Conservation (phyloP, 1,140 invertebrate species). For the Megathymus violae region DNA sequence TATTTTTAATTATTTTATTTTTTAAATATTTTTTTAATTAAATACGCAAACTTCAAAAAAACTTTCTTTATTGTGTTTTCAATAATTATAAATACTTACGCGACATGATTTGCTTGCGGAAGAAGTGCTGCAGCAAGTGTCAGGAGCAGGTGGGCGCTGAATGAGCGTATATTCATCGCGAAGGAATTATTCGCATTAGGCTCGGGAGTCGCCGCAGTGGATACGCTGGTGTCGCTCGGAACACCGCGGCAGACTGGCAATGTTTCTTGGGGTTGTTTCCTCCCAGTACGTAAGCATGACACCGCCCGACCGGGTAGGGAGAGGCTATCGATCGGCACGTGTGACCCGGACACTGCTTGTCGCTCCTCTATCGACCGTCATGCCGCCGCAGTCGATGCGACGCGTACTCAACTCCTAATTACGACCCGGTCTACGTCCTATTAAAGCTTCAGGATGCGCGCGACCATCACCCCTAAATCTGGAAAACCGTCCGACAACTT, state of each 20-base stretch:
- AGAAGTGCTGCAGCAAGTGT: conserved; percentile 65
- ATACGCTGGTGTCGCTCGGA: conserved; percentile 47
- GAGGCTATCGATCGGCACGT: conserved; percentile 55
- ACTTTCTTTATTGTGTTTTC: too few relatives aligned
- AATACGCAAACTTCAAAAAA: too few relatives aligned
- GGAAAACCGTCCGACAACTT: not conserved
- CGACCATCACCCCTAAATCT: conserved; percentile 39
- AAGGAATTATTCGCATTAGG: conserved; percentile 54
- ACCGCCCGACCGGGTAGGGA: conserved; percentile 2
- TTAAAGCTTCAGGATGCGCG: conserved; percentile 63
- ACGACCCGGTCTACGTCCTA: conserved; percentile 49
- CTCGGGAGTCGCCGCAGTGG: conserved; percentile 23
- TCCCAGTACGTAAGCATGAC: conserved; percentile 3
- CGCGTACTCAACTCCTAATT: conserved; percentile 64
- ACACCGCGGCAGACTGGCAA: conserved; percentile 60
- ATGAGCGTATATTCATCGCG: conserved; percentile 66
- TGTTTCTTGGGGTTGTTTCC: conserved; percentile 17
- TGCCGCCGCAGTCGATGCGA: conserved; percentile 61
- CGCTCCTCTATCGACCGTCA: conserved; percentile 65
- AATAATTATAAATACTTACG: conserved; percentile 63
- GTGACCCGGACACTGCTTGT: conserved; percentile 68
- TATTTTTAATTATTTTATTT: not conserved
- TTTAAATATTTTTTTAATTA: not conserved
- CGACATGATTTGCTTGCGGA: conserved; percentile 68
- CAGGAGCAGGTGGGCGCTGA: conserved; percentile 64